Evolutionary conservation across 2,888 invertebrate genomes (phyloP).

Genomic region (Rhagonycha fulva): DNA sequence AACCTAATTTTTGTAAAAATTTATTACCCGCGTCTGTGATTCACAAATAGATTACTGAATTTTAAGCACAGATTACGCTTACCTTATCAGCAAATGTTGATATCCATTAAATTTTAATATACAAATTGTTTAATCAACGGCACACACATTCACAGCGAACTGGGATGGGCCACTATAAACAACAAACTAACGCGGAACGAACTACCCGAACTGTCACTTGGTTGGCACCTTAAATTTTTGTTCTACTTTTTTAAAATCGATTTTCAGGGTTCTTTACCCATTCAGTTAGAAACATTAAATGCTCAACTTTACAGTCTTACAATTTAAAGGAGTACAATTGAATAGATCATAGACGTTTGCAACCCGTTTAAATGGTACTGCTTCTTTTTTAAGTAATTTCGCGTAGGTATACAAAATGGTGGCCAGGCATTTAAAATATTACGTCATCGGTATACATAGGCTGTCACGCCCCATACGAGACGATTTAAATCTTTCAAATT

Average conservation of each 20-base stretch:
- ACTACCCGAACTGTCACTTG: constrained; percentile 28
- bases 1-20: not conserved
- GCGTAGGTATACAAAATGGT: constrained; percentile 45
- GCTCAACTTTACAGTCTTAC: too few species aligned
- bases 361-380: constrained; percentile 34
- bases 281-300: not conserved
- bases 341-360: not conserved
- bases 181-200: constrained; percentile 40
- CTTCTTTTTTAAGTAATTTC: constrained; percentile 35
- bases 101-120: constrained; percentile 51
- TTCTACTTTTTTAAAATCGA: constrained; percentile 28
- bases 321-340: not conserved
- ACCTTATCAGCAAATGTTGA: constrained; percentile 52
- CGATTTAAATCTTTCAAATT: not conserved
- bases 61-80: constrained; percentile 27
- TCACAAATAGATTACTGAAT: not conserved
- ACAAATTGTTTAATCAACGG: constrained; percentile 50
- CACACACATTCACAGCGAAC: constrained; percentile 57
- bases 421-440: constrained; percentile 48
- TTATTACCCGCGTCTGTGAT: not conserved
- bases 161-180: constrained; percentile 59
- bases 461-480: constrained; percentile 29
- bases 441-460: constrained; percentile 56
- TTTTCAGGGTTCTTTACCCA: not conserved
- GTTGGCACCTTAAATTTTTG: constrained; percentile 34